Evolutionary conservation across 2,113 vertebrate species (phyloP).

Genomic region (Triplophysa siluroides): DNA sequence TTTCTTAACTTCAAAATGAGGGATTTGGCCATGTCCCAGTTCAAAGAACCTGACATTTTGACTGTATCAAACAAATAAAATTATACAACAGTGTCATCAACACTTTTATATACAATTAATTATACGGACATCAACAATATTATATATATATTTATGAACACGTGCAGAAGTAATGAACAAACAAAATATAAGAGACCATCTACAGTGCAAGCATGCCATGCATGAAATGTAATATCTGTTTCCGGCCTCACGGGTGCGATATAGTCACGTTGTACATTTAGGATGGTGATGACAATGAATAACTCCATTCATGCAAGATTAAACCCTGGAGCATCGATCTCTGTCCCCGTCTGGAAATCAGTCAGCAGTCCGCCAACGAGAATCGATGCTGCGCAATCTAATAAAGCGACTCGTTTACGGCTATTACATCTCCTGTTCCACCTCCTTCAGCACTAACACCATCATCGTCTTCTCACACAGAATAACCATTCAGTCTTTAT

Average conservation of each 20-base stretch:
- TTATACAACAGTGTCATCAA: too few relatives aligned
- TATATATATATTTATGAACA: too few relatives aligned
- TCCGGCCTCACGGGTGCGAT: conserved; percentile 70
- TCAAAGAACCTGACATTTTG: too few relatives aligned
- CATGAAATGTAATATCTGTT: conserved; percentile 57
- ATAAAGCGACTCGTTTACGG: conserved; percentile 73
- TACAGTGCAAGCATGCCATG: neutral
- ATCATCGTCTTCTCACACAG: neutral
- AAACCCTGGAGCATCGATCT: conserved; percentile 71
- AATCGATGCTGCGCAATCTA: conserved; percentile 76
- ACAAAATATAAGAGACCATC: too few relatives aligned
- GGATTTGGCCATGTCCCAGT: too few relatives aligned
- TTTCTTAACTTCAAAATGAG: neutral
- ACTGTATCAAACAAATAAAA: too few relatives aligned
- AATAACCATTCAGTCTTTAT: too few relatives aligned
- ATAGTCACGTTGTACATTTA: conserved; percentile 69
- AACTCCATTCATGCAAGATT: conserved; percentile 67
- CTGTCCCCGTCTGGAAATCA: conserved; percentile 49
- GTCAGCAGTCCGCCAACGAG: conserved; percentile 26
- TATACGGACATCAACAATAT: too few relatives aligned
- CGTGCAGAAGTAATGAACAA: too few relatives aligned
- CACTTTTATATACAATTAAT: too few relatives aligned
- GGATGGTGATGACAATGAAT: conserved; percentile 70
- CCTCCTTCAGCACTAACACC: neutral
- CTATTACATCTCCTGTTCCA: conserved; percentile 69